Conservation (phyloP, 2,113 vertebrate genomes). For the human region GRCh38 chr9:116708501-116709000, state of each 20-base stretch:
- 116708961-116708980: background rate
- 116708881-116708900: background rate
- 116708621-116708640: background rate
- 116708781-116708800: background rate
- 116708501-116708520: background rate
- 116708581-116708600: background rate
- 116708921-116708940: background rate
- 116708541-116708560: too few relatives aligned
- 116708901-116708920: background rate
- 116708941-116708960: background rate
- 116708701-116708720: background rate
- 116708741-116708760: background rate
- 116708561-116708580: background rate
- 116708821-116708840: background rate
- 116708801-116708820: background rate
- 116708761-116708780: background rate
- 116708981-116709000: background rate
- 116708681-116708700: background rate
- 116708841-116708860: background rate
- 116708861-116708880: background rate
- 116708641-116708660: background rate
- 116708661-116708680: background rate
- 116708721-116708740: background rate
- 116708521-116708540: background rate
- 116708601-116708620: background rate